Conservation (phyloP, 2,113 vertebrate genomes). For the Tretioscincus oriximinensis region DNA sequence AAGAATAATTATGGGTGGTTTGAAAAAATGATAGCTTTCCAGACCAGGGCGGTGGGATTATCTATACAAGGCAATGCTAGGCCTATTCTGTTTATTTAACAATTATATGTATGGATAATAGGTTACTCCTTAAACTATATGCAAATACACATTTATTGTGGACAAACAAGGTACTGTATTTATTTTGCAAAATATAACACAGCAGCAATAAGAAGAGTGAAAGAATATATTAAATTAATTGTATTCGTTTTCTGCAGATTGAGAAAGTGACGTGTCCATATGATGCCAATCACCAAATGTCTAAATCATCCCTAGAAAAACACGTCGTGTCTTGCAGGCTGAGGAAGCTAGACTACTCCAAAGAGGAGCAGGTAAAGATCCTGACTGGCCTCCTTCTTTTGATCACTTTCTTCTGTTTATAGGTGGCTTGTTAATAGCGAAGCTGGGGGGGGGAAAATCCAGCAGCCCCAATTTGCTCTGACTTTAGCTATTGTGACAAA, state of each 20-base stretch:
- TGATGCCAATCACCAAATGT: constrained; percentile 82
- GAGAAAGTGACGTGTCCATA: constrained; percentile 80
- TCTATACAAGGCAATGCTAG: too few species aligned
- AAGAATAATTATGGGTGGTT: too few species aligned
- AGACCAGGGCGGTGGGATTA: too few species aligned
- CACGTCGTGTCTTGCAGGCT: constrained; percentile 81
- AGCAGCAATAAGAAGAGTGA: too few species aligned
- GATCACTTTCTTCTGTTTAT: background rate
- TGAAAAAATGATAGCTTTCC: too few species aligned
- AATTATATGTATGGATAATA: too few species aligned
- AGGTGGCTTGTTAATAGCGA: background rate
- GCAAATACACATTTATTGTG: too few species aligned
- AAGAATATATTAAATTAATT: fast-evolving
- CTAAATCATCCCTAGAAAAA: constrained; percentile 77
- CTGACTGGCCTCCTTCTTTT: background rate
- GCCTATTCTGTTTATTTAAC: too few species aligned
- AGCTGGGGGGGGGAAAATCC: too few species aligned
- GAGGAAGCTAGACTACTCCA: constrained; percentile 80
- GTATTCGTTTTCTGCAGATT: constrained; percentile 58
- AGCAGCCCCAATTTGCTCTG: background rate
- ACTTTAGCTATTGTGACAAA: background rate
- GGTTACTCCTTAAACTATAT: too few species aligned
- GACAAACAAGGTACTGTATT: too few species aligned
- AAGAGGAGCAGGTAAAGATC: constrained; percentile 80
- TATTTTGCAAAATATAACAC: too few species aligned